Evolutionary conservation across 2,888 invertebrate species (phyloP), one percentile per base, ranked within the genome.

Genomic region (Chironomus riparius): DNA sequence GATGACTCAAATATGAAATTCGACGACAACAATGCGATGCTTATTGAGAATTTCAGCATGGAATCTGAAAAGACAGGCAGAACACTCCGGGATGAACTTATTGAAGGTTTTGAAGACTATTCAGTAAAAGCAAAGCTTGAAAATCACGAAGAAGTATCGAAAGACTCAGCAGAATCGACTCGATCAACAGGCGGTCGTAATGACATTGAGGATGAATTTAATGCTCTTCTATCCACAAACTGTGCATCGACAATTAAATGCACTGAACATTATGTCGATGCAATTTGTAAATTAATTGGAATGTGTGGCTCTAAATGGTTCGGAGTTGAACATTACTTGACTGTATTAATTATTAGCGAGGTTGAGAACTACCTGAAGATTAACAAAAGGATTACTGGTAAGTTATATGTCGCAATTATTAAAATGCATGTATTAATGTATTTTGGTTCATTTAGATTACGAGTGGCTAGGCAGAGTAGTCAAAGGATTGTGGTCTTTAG

Each of bases 261-360:
- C 15, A 81, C 80, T 28, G 78, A 77, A 12, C 62, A 78, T 22
- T 76, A 78, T 24, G 81, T 84, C 1, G 81, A 83, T 74, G 80
- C 80, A 21, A 77, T 84, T 15, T 83, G 83, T 76, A 78, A 80
- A 48, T 83, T 83, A 0, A 80, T 84, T 13, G 84, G 84, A 72
- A 38, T 62, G 68, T 68, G 76, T 47, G 56, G 71, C 7, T 47
- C 72, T 3, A 77, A 73, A 50, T 77, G 77, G 77, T 70, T 68
- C 15, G 72, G 70, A 5, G 56, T 68, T 13, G 76, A 76, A 50
- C 48, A 68, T 15, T 69, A 69, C 5, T 12, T 76, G 56, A 76
- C 76, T 6, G 47, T 56, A 13, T n/a, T 76, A 6, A 68, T 76
- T 12, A 76, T 56, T n/a, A 76, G 47, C 21, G 69, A 69, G 38